Evolutionary conservation across 2,888 invertebrate species (phyloP).

Genomic region (Fragum whitleyi): DNA sequence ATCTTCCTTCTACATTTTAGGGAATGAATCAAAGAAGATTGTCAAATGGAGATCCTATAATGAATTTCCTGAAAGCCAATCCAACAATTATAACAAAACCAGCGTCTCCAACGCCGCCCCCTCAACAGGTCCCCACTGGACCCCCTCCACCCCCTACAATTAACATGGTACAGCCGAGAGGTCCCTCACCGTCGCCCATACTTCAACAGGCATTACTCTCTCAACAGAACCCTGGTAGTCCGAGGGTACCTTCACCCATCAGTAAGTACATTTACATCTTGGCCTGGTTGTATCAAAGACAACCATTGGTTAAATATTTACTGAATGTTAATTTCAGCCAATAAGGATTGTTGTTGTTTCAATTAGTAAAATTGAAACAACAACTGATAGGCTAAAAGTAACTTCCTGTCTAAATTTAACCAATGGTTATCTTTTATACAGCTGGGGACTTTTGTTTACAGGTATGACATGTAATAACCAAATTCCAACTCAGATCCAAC

Average conservation of each 20-base stretch:
- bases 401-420: too few species aligned
- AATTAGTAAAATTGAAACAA: too few species aligned
- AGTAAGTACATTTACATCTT: slow-evolving; percentile 75
- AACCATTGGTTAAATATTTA: too few species aligned
- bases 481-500: too few species aligned
- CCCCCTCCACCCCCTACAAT: slow-evolving; percentile 45
- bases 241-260: slow-evolving; percentile 83
- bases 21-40: slow-evolving; percentile 33
- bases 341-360: too few species aligned
- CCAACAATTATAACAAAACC: slow-evolving; percentile 82
- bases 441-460: too few species aligned
- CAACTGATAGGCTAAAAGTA: too few species aligned
- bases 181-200: slow-evolving; percentile 71
- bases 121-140: slow-evolving; percentile 53
- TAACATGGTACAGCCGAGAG: slow-evolving; percentile 69
- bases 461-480: too few species aligned
- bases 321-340: too few species aligned
- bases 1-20: neutral
- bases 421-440: too few species aligned
- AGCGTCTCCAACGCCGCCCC: slow-evolving; percentile 80
- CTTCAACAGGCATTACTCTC: slow-evolving; percentile 68
- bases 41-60: slow-evolving; percentile 74
- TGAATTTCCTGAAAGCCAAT: slow-evolving; percentile 82
- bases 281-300: too few species aligned
- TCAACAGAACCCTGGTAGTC: slow-evolving; percentile 72